A percentile compares a stretch with the other conserved stretches of the same genome.
These are phyloP conservation scores for Amblyjoppa fuscipennis DNA, from an alignment of 2,888 invertebrate genomes.

Conservation along the genomic window DNA sequence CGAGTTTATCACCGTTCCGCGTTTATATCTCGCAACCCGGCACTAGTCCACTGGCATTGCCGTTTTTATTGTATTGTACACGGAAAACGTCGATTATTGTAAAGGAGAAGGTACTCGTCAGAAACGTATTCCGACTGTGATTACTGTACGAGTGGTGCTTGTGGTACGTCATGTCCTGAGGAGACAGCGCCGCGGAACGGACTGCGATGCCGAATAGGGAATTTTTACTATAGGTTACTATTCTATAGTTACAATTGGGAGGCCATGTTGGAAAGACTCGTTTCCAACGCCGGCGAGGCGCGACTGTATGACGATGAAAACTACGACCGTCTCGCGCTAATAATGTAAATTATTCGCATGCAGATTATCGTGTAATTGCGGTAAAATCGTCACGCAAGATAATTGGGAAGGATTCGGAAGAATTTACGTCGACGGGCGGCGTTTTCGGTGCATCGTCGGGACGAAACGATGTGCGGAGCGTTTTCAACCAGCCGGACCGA, in stretches of 20 bases:
- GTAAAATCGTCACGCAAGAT: no score
- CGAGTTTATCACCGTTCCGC: conserved; percentile 44
- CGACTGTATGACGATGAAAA: not conserved
- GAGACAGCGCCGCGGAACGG: conserved; percentile 74
- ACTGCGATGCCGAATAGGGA: conserved; percentile 63
- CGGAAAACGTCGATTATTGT: conserved; percentile 56
- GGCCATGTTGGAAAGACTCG: not conserved
- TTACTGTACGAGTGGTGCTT: conserved; percentile 77
- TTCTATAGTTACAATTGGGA: conserved; percentile 47
- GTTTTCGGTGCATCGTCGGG: not conserved
- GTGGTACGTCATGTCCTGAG: conserved; percentile 76
- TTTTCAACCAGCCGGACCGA: conserved; percentile 7
- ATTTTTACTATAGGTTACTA: conserved; percentile 32
- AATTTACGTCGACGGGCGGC: no score
- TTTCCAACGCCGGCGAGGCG: not conserved
- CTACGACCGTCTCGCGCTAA: not conserved
- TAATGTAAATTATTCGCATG: not conserved
- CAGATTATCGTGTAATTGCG: not conserved
- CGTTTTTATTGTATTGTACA: conserved; percentile 44
- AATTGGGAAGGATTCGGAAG: no score
- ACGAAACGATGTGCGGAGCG: not conserved
- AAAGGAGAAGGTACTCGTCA: conserved; percentile 73
- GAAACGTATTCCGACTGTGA: conserved; percentile 78
- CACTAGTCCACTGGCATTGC: conserved; percentile 59
- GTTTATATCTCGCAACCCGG: conserved; percentile 55